Conservation (phyloP, 2,113 vertebrate species). For the Neolamprologus longior region DNA sequence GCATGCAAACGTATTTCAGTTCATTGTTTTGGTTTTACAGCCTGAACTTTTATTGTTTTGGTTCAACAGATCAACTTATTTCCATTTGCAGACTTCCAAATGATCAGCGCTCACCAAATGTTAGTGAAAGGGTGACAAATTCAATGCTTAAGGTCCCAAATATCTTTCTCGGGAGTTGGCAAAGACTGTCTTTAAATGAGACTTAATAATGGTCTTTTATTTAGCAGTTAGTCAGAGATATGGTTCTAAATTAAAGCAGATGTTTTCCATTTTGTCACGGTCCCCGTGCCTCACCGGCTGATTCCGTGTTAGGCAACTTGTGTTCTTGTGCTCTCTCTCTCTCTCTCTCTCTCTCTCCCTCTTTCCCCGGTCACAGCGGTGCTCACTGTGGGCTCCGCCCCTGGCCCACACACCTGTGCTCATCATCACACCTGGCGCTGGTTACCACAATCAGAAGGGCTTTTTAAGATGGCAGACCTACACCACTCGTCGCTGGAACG, state of each 20-base stretch:
- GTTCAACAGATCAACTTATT: not conserved
- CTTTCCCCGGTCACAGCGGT: not conserved
- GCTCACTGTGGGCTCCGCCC: not conserved
- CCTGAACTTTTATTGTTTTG: not conserved
- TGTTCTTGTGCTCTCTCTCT: no score
- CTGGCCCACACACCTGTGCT: not conserved
- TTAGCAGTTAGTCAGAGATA: not conserved
- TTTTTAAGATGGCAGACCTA: not conserved
- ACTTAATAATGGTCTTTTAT: not conserved
- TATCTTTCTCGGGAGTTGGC: not conserved
- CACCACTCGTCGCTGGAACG: accelerated
- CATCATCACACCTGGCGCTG: not conserved
- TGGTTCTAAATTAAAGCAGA: not conserved
- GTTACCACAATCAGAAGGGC: not conserved
- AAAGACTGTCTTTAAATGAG: not conserved
- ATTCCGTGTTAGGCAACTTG: no score
- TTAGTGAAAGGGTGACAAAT: not conserved
- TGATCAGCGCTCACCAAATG: accelerated
- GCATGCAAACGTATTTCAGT: not conserved
- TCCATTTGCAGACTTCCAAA: not conserved
- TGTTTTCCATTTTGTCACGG: not conserved
- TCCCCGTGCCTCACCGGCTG: no score
- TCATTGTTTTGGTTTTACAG: not conserved
- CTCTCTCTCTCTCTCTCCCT: not conserved
- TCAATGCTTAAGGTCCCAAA: not conserved